Evolutionary conservation across 2,113 vertebrate species (phyloP), one percentile per base, ranked within the genome.

Genomic region (Sinocyclocheilus anophthalmus): DNA sequence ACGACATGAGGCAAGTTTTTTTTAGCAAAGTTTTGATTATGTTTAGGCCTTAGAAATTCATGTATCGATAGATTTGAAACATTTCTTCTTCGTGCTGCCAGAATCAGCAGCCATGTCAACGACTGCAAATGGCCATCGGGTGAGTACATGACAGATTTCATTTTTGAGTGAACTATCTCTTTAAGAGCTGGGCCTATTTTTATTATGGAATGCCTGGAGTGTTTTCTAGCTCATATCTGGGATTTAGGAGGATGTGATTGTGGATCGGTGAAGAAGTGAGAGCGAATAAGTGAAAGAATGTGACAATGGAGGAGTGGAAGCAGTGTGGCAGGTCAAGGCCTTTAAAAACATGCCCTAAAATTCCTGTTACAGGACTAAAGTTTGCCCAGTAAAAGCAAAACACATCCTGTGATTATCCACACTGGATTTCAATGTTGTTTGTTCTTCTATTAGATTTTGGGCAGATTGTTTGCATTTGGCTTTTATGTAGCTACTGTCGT

Each of bases 291-390:
- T 50, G 50, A 73, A 83, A 61, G 87, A n/a, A 76, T 76, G 48
- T 63, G 26, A 30, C 42, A 63, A 84, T 61, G 57, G 77, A 87
- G 65, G 85, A 87, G 75, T 85, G 48, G 50, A 75, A 85, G 65
- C 78, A 88, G 79, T 87, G 55, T 59, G 37, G 18, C 45, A 73
- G 37, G 79, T 81, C 76, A 75, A 18, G 50, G 16, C 70, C 48
- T 85, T 48, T 69, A 63, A 86, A 86, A 88, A 85, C 81, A 85
- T 30, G 55, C 33, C 65, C 30, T 37, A 69, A 81, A 85, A 89
- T 88, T 90, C 86, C 76, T 86, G 10, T 26, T 48, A n/a, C 39
- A 30, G 26, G 67, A 85, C 55, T 84, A 61, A 84, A 61, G 11
- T 39, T 24, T 55, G 14, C 55, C 39, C 45, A 30, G 30, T 75